These are phyloP conservation scores for Daboia siamensis DNA, from an alignment of 2,113 vertebrate species.

Conservation along the genomic window DNA sequence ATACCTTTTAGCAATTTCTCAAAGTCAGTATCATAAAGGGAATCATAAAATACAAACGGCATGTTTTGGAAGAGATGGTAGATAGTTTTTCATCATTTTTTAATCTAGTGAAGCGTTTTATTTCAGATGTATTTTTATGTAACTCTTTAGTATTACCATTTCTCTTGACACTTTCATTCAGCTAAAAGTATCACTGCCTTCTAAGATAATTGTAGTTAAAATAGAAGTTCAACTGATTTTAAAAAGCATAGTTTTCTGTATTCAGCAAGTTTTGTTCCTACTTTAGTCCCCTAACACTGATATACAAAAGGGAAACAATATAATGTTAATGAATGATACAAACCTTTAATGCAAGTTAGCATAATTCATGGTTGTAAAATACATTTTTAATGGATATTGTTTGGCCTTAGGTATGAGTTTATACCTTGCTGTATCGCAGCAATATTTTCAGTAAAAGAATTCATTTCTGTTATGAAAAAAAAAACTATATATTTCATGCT, in stretches of 20 bases:
- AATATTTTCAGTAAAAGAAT: background rate
- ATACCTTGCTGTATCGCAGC: background rate
- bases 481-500: background rate
- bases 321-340: background rate
- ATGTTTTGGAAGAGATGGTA: conserved; percentile 32
- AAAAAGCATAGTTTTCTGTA: background rate
- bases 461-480: background rate
- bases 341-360: background rate
- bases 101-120: conserved; percentile 50
- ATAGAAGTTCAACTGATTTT: accelerated
- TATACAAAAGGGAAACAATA: background rate
- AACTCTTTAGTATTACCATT: conserved; percentile 31
- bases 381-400: background rate
- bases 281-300: background rate
- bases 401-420: background rate
- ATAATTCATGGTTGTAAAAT: background rate
- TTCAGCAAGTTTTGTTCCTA: background rate
- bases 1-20: conserved; percentile 38
- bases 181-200: accelerated
- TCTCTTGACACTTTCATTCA: background rate
- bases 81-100: conserved; percentile 26
- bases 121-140: conserved; percentile 40
- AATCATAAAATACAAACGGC: conserved; percentile 29
- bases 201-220: background rate
- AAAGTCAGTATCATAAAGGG: conserved; percentile 24